These are phyloP conservation scores for Pterophyllum scalare DNA, from an alignment of 2,113 vertebrate species.

Conservation along the genomic window DNA sequence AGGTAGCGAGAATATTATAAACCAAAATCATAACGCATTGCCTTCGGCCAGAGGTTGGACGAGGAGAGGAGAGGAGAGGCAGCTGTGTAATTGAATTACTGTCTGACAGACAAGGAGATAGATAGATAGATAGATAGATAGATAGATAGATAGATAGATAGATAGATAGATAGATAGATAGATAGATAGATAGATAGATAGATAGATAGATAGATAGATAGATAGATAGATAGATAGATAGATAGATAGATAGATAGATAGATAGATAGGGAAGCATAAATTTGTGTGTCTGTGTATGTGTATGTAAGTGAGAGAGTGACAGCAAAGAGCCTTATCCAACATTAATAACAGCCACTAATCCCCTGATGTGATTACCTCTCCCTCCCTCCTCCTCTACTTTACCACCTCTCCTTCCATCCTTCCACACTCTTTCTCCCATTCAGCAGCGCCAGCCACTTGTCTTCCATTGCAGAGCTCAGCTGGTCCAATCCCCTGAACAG, in stretches of 20 bases:
- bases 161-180: constrained; percentile 33
- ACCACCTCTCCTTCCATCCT: constrained; percentile 44
- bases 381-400: constrained; percentile 30
- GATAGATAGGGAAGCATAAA: constrained; percentile 20
- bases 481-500: constrained; percentile 73
- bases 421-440: constrained; percentile 64
- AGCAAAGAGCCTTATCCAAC: constrained; percentile 65
- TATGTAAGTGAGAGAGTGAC: constrained; percentile 33
- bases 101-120: constrained; percentile 42
- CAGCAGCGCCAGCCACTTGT: constrained; percentile 72
- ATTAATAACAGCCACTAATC: constrained; percentile 82
- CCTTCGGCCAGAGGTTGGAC: constrained; percentile 63
- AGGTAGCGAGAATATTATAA: constrained; percentile 80
- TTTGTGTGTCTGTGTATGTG: background rate
- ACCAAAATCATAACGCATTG: constrained; percentile 74
- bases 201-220: constrained; percentile 40
- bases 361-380: constrained; percentile 79
- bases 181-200: constrained; percentile 28
- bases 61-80: constrained; percentile 63
- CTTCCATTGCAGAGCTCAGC: constrained; percentile 71
- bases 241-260: constrained; percentile 29
- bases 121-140: constrained; percentile 38
- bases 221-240: constrained; percentile 32
- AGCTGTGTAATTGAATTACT: constrained; percentile 71
- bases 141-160: constrained; percentile 33